Evolutionary conservation across 1,140 invertebrate genomes (phyloP), one percentile per base, ranked within the genome.

Genomic region (Bombus sibiricus): DNA sequence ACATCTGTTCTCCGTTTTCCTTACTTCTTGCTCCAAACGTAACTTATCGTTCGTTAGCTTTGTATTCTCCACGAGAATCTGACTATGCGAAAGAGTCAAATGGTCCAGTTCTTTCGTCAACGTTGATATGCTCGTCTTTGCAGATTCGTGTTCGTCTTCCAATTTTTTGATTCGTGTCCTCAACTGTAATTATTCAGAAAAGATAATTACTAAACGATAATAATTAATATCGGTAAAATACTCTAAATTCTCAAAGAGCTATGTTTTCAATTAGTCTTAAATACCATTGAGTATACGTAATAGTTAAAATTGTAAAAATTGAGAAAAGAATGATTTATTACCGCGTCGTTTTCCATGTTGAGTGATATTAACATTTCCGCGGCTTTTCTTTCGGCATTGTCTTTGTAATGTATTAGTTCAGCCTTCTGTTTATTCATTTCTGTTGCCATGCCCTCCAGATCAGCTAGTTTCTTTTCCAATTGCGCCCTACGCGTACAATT

Each of bases 21-120:
- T 92, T 9, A 95, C 80, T 83, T 96, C 94, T 79, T 95, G 95
- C 76, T 96, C 95, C 8, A 96, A 90, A 66, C 93, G 94, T 3
- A 96, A 84, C 87, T 97, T 96, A 10, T 97, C 96, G 83, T 97
- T 97, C n/a, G 95, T 95, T 10, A 97, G 90, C 90, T 96, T 96
- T 0, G 96, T 96, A 88, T 96, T 96, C 76, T 97, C 96, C 41
- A 97, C 94, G 3, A 96, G 94, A 5, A 96, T 95, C 91, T 97
- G 96, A 47, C 96, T 97, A 25, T 96, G 96, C 68, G 96, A 95
- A 25, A 96, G 90, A 2, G 94, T 96, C 2, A 96, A 88, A 34
- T 94, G 92, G 79, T 96, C 95, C 25, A 96, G 64, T 53, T 96
- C 94, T 78, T 94, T 93, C 15, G 94, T 94, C 9, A 95, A 85